A percentile compares a stretch with the other conserved stretches of the same genome.
phyloP scores from a whole-genome alignment of 2,113 vertebrate species.

The Beaufortia kweichowensis region DNA sequence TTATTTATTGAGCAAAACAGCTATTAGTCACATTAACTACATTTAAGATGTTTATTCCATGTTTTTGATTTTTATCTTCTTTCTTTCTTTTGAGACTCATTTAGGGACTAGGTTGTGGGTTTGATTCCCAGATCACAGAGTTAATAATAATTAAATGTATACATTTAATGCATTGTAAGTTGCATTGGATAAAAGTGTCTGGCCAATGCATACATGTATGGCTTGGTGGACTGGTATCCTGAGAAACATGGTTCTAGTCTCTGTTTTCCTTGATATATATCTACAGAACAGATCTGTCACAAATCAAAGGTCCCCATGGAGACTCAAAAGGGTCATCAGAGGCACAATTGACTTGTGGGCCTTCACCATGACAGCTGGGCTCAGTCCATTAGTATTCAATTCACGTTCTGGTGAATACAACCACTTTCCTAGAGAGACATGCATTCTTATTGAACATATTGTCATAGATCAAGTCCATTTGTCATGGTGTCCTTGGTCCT shows the following conservation, averaged over 20 bases:
- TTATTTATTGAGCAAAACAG: not conserved
- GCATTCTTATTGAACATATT: constrained; percentile 44
- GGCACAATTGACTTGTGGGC: constrained; percentile 52
- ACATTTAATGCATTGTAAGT: no score
- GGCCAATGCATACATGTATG: not conserved
- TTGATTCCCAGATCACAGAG: no score
- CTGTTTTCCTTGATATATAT: not conserved
- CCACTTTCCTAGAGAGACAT: constrained; percentile 19
- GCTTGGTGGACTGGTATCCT: constrained; percentile 1
- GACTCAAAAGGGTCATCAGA: constrained; percentile 38
- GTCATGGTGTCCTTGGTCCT: constrained; percentile 36
- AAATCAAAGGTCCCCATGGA: constrained; percentile 34
- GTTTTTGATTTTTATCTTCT: not conserved
- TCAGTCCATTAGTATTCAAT: constrained; percentile 55
- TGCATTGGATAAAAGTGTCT: not conserved
- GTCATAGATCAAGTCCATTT: constrained; percentile 42
- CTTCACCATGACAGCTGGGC: constrained; percentile 52
- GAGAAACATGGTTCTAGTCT: constrained; percentile 12
- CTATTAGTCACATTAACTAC: not conserved
- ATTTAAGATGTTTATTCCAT: not conserved
- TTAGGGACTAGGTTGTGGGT: no score
- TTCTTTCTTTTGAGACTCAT: not conserved
- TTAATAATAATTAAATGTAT: no score
- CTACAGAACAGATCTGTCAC: not conserved
- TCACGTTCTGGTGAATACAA: constrained; percentile 38